Evolutionary conservation across 1,140 invertebrate genomes (phyloP).

Genomic region (Scaptomyza pallida): DNA sequence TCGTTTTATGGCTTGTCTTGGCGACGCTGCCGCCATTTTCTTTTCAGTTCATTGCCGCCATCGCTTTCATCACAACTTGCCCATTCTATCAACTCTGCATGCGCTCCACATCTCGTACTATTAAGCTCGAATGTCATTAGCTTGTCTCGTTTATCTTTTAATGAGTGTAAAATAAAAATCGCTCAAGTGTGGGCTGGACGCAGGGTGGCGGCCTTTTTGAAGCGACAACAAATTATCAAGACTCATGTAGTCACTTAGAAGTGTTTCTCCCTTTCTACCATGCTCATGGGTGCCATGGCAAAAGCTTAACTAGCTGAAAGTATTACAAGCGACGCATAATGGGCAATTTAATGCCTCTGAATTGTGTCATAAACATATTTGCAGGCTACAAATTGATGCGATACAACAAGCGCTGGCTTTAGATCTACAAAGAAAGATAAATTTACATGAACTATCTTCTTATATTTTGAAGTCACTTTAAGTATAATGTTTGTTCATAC

Average conservation of each 20-base stretch:
- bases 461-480: not conserved
- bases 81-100: not conserved
- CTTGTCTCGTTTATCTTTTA: constrained; percentile 82
- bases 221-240: constrained; percentile 34
- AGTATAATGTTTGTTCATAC: not conserved
- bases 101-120: constrained; percentile 37
- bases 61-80: constrained; percentile 47
- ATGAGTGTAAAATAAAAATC: constrained; percentile 79
- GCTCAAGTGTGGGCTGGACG: constrained; percentile 17
- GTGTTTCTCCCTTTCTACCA: not conserved
- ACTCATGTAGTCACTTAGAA: constrained; percentile 9
- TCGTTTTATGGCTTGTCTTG: constrained; percentile 74
- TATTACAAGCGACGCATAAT: constrained; percentile 9
- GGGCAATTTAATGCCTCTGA: constrained; percentile 1
- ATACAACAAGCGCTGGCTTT: not conserved
- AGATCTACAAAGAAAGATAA: not conserved
- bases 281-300: constrained; percentile 7
- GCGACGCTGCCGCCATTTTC: constrained; percentile 66
- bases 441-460: not conserved
- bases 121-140: constrained; percentile 76
- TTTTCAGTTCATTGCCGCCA: constrained; percentile 71
- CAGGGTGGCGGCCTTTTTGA: not conserved
- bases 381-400: constrained; percentile 6
- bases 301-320: constrained; percentile 23
- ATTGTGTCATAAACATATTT: constrained; percentile 21